Evolutionary conservation across 2,113 vertebrate species (phyloP).

Genomic region (Macquaria ambigua): DNA sequence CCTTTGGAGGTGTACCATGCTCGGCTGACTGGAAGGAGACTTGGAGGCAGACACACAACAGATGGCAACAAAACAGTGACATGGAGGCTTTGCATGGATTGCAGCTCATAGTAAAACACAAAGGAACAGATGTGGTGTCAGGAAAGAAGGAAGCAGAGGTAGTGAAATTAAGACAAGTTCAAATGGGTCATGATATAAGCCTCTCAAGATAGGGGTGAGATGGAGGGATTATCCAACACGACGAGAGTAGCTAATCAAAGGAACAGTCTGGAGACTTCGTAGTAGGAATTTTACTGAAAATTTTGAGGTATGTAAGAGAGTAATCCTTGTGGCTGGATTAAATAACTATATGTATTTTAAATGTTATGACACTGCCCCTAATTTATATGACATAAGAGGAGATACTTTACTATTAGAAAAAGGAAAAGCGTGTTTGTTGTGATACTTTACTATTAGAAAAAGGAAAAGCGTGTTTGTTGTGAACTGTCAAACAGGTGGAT

Average conservation of each 20-base stretch:
- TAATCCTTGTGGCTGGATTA: conserved; percentile 19
- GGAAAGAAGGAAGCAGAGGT: conserved; percentile 55
- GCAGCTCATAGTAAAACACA: conserved; percentile 4
- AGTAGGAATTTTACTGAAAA: conserved; percentile 26
- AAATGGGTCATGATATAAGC: conserved; percentile 75
- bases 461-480: background rate
- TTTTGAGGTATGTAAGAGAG: conserved; percentile 1
- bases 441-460: background rate
- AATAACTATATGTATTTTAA: conserved; percentile 34
- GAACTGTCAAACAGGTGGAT: background rate
- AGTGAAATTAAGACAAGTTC: conserved; percentile 66
- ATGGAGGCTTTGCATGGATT: conserved; percentile 23
- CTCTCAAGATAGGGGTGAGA: conserved; percentile 65
- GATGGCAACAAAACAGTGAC: conserved; percentile 35
- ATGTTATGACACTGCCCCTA: background rate
- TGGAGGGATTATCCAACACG: conserved; percentile 67
- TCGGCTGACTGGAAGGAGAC: background rate
- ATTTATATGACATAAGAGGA: background rate
- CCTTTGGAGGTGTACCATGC: background rate
- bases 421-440: background rate
- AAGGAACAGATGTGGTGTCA: conserved; percentile 68
- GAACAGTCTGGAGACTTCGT: conserved; percentile 40
- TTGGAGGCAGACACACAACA: conserved; percentile 29
- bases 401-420: background rate
- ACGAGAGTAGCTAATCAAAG: conserved; percentile 69